Evolutionary conservation across 2,113 vertebrate genomes (phyloP).

Genomic region (Eublepharis macularius): DNA sequence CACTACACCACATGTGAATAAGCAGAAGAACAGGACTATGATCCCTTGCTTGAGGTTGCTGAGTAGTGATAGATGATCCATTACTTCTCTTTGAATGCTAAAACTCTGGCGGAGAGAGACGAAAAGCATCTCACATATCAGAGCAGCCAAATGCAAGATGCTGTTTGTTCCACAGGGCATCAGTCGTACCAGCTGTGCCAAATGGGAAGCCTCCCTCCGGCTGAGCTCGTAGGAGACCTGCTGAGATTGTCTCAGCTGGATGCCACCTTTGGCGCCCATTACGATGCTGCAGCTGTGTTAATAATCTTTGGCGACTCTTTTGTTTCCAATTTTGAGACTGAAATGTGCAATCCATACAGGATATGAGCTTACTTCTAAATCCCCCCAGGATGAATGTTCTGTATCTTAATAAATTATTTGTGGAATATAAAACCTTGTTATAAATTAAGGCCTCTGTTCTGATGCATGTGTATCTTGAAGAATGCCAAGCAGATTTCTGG

Average conservation of each 20-base stretch:
- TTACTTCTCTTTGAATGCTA: not conserved
- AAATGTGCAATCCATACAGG: constrained; percentile 53
- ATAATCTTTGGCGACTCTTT: constrained; percentile 60
- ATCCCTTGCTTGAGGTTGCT: no score
- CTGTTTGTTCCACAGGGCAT: constrained; percentile 20
- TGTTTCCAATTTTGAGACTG: constrained; percentile 46
- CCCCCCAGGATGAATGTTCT: constrained; percentile 52
- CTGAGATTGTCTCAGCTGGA: constrained; percentile 48
- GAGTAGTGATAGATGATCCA: not conserved
- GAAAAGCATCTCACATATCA: not conserved
- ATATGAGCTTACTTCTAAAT: constrained; percentile 63
- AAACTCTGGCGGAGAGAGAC: not conserved
- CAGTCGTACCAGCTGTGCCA: constrained; percentile 15
- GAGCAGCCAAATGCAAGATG: not conserved
- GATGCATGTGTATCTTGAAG: constrained; percentile 50
- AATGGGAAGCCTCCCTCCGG: constrained; percentile 31
- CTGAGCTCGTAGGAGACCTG: not conserved
- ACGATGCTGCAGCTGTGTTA: constrained; percentile 59
- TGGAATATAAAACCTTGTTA: constrained; percentile 50
- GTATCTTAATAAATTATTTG: constrained; percentile 68
- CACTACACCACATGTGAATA: no score
- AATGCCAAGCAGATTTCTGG: constrained; percentile 62
- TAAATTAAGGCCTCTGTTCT: constrained; percentile 44
- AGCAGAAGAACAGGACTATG: no score
- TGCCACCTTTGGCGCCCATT: constrained; percentile 48